Conservation (phyloP, 2,888 invertebrate species). For the Mesorhabditis belari region DNA sequence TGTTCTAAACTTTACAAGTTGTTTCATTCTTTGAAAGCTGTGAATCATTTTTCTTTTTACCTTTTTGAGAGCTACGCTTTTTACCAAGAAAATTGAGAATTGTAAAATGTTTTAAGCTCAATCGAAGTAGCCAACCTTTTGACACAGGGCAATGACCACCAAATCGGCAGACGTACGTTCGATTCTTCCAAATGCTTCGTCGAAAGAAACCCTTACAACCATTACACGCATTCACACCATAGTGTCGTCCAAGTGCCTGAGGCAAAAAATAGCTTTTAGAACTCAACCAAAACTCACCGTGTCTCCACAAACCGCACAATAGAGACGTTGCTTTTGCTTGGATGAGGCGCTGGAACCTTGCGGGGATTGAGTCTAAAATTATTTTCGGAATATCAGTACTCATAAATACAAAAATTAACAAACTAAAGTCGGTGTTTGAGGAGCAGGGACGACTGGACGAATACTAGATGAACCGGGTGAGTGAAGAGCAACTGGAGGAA, state of each 20-base stretch:
- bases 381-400: no score
- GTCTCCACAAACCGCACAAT: constrained; percentile 27
- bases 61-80: background rate
- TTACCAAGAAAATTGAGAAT: background rate
- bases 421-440: no score
- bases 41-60: background rate
- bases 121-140: constrained; percentile 10
- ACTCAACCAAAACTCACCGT: constrained; percentile 8
- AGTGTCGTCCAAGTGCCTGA: constrained; percentile 37
- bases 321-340: constrained; percentile 2
- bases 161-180: constrained; percentile 28
- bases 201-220: constrained; percentile 51
- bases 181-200: constrained; percentile 33
- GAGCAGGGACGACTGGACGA: no score
- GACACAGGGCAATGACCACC: constrained; percentile 21
- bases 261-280: background rate
- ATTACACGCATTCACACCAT: constrained; percentile 41
- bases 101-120: background rate
- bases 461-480: no score
- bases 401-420: no score
- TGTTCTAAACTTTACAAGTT: constrained; percentile 21
- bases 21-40: background rate
- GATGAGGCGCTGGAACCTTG: background rate
- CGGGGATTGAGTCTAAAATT: no score
- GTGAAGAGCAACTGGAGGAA: no score